These are phyloP conservation scores for Nothoprocta perdicaria DNA, from an alignment of 2,113 vertebrate species.

Conservation along the genomic window DNA sequence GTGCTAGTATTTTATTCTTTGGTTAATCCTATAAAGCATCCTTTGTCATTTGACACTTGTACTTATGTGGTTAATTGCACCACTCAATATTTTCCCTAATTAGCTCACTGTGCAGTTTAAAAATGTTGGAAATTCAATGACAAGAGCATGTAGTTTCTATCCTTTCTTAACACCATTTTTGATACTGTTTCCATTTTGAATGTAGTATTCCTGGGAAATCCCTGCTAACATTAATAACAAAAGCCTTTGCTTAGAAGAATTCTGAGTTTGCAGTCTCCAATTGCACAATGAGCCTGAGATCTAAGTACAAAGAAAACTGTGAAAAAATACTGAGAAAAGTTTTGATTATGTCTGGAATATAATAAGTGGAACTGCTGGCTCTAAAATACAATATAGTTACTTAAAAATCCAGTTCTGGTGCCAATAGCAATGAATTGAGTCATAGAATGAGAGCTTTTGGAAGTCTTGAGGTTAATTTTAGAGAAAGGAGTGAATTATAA, in stretches of 20 bases:
- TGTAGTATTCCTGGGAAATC: background rate
- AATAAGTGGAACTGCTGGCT: conserved; percentile 28
- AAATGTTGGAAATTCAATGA: background rate
- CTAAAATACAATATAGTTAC: background rate
- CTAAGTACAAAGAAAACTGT: conserved; percentile 17
- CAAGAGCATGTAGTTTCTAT: background rate
- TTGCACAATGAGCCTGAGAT: background rate
- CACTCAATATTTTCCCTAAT: background rate
- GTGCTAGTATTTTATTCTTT: background rate
- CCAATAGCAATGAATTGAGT: background rate
- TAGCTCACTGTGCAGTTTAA: background rate
- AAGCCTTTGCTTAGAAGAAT: background rate
- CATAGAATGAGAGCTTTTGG: background rate
- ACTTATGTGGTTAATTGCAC: conserved; percentile 14
- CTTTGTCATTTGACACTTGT: background rate
- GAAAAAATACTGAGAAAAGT: conserved; percentile 1
- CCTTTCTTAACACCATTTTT: background rate
- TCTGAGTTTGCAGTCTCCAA: background rate
- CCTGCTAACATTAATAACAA: background rate
- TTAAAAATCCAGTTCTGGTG: background rate
- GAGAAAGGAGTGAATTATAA: background rate
- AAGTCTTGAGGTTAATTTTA: conserved; percentile 26
- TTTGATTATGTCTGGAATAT: conserved; percentile 7
- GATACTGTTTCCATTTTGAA: background rate
- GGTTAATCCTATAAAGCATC: background rate